Evolutionary conservation across 2,797 vertebrate genomes (phyloP), one percentile per base, ranked within the genome.

Genomic region (Dallia pectoralis): DNA sequence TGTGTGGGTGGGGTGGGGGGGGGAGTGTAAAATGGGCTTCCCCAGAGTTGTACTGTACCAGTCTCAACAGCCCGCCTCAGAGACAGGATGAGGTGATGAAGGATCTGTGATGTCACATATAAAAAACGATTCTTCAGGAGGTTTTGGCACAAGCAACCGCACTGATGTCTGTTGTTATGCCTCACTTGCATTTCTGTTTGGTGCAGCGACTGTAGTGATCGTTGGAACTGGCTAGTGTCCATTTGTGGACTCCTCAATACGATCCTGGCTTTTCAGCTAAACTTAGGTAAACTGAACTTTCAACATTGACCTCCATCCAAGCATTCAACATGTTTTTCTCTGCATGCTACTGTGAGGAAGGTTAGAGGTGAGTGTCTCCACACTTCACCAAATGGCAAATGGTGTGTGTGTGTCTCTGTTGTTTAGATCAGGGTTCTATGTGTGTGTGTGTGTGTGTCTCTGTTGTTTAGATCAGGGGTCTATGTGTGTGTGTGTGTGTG

Each of bases 41-140:
- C 27, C 19, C 49, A 5, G 9, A 22, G 29, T 18, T 29, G 8
- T 32, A 9, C 47, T 22, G 29, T 9, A 47, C 33, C 61, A 27
- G 61, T 63, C 51, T 56, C n/a, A n/a, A 82, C 84, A 88, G 88
- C 79, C 81, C 81, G 88, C 85, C 79, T 49, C 67, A 56, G 27
- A 49, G 79, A 74, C 77, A 56, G 51, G 12, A 32, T 76, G 80
- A 78, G 84, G 84, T 86, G 78, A 84, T 77, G 82, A 82, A 68
- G 85, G 80, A 88, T 86, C 80, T 79, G 88, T 86, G 86, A 88
- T 88, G 86, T 86, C 81, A 87, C 88, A 91, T 88, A 90, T 89
- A 78, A 69, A 81, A 71, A 80, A 64, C n/a, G 74, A 63, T 84
- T 82, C 82, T 79, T 64, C 79, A 85, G 84, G 84, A 87, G 80